Evolutionary conservation across 2,113 vertebrate species (phyloP), one percentile per base, ranked within the genome.

Genomic region (Neodontobutis hainanensis): DNA sequence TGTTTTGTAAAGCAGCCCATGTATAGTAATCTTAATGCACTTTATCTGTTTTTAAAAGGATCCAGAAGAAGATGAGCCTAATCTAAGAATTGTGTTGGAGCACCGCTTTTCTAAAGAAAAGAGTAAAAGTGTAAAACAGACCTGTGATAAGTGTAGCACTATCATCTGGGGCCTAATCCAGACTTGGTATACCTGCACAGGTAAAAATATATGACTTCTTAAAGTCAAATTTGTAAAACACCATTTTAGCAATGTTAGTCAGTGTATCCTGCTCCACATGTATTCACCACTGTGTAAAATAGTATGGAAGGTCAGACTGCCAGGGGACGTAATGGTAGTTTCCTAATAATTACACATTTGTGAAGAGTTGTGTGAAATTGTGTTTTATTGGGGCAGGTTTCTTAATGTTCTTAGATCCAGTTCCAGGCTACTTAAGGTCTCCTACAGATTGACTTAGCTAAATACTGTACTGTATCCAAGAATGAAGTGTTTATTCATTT

Each of bases 111-210:
- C 95, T 69, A 99, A 99, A 84, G 96, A 98, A 82, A 98, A 97
- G 92, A 98, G 97, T 90, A 98, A 98, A 82, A 97, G 97, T 0
- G 96, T 98, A 38, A 98, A 98, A 88, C 96, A 98, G 78, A 95
- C 93, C 10, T 99, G 97, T 49, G 97, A 99, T 89, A 98, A 96
- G 75, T 99, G 97, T 81, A 97, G 93, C 83, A 74, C 95, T 56
- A 93, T 97, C 78, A 98, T 99, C 83, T 99, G 97, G 97, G 97
- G 97, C 11, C 95, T 99, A 53, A 95, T 99, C 69, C 97, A 99
- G 92, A 98, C 97, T 45, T 99, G 97, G 97, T 99, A 99, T 70
- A 99, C 96, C 47, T 99, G 97, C 82, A 96, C 97, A 94, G 97
- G 97, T 99, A 61, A 86, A 88, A 35, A 12, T 52, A 46, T 10